Evolutionary conservation across 2,113 vertebrate genomes (phyloP).

Genomic region (Bettongia penicillata): DNA sequence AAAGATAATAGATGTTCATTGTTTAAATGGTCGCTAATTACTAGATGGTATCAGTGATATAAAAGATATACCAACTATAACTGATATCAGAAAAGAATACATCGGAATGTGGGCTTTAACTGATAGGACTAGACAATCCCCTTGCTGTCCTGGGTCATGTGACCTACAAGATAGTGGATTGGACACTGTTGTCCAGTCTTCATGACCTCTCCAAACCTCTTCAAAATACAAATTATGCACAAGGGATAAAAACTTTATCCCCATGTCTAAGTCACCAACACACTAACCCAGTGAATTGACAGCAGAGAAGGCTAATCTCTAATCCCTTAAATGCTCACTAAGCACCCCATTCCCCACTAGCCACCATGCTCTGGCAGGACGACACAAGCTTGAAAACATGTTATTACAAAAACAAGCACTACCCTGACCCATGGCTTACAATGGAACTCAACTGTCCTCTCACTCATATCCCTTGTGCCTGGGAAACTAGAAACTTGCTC

Average conservation of each 20-base stretch:
- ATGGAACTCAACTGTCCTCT: neutral
- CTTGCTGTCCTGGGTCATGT: neutral
- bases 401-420: neutral
- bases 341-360: neutral
- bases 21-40: too few species aligned
- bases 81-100: neutral
- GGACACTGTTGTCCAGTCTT: neutral
- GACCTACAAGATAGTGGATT: neutral
- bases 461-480: neutral
- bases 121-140: neutral
- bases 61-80: neutral
- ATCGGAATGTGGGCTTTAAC: neutral
- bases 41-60: too few species aligned
- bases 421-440: neutral
- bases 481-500: neutral
- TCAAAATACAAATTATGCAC: neutral
- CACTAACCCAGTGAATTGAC: neutral
- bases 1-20: too few species aligned
- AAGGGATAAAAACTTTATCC: neutral
- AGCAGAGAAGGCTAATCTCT: neutral
- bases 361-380: neutral
- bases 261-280: neutral
- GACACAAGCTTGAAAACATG: neutral
- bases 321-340: neutral
- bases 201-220: neutral